These are phyloP conservation scores for Agrotis puta DNA, from an alignment of 2,888 invertebrate species.

Conservation along the genomic window DNA sequence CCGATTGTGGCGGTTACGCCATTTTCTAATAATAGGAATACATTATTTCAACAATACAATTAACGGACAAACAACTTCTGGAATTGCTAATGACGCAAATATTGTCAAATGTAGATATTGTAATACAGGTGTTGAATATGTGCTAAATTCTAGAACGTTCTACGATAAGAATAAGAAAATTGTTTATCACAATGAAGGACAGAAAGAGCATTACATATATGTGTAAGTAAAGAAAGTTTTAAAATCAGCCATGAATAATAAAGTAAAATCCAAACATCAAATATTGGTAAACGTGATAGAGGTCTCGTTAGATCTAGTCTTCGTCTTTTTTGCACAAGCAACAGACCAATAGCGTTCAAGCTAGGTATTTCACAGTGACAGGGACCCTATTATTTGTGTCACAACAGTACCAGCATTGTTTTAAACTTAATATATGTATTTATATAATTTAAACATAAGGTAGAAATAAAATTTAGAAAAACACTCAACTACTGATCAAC, in stretches of 20 bases:
- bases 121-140: conserved; percentile 37
- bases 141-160: conserved; percentile 51
- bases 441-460: background rate
- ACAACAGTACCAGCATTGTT: conserved; percentile 51
- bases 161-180: background rate
- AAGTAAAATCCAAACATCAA: conserved; percentile 1
- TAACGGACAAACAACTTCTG: conserved; percentile 55
- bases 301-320: conserved; percentile 41
- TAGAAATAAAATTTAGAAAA: background rate
- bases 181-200: background rate
- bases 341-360: conserved; percentile 58
- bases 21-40: conserved; percentile 62
- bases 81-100: conserved; percentile 46
- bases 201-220: background rate
- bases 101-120: conserved; percentile 38
- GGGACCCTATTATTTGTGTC: conserved; percentile 59
- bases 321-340: conserved; percentile 63
- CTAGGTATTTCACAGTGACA: conserved; percentile 50
- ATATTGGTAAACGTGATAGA: conserved; percentile 35
- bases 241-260: background rate
- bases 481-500: background rate
- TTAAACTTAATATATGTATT: conserved; percentile 26
- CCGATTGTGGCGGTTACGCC: conserved; percentile 55
- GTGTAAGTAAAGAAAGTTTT: background rate
- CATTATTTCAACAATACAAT: conserved; percentile 42